Base-by-base conservation (phyloP, 2,113 vertebrate species). In the Narcine bancroftii region DNA sequence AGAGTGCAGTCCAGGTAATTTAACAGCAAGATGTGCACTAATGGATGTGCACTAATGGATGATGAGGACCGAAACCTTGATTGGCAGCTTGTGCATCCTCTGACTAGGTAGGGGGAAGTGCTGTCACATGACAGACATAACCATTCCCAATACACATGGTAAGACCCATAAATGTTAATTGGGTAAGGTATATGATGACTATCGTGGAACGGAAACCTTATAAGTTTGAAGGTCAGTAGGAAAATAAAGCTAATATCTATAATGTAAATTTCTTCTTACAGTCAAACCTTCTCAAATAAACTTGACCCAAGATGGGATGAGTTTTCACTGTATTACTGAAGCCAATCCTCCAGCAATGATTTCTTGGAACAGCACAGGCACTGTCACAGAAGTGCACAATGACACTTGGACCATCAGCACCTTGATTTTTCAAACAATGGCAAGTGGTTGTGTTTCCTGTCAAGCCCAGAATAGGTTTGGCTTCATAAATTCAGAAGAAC, bases 281-380 rank as follows among this genome's bases (percentile, higher is more conserved):
- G 81, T 60, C 81, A 87, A 87, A 87, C 81, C 81, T 60, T 15
- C 17, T 60, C 33, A 87, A 21, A n/a, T 87, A 36, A 87, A 87
- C 17, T 2, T 87, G 33, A 63, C 15, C 17, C 81, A 9, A 87
- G 6, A 1, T 60, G 45, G 53, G 53, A 87, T 87, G 81, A 87
- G 53, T 10, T 87, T 87, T 63, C 56, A 2, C 56, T 87, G 81
- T 60, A 39, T 21, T 15, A 33, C 81, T n/a, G n/a, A 63, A 36
- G 53, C 81, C 53, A 87, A 63, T 36, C 81, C 81, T 36, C 81
- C 7, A 33, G 81, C 81, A 87, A n/a, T n/a, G 33, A 63, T 87
- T 87, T 60, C 53, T n/a, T 87, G 81, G 81, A 87, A 10, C 33
- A 36, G 36, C 33, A 21, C 81, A 15, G 81, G 21, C 15, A 87